Conservation (phyloP, 2,888 invertebrate genomes). For the Exocentrus adspersus region DNA sequence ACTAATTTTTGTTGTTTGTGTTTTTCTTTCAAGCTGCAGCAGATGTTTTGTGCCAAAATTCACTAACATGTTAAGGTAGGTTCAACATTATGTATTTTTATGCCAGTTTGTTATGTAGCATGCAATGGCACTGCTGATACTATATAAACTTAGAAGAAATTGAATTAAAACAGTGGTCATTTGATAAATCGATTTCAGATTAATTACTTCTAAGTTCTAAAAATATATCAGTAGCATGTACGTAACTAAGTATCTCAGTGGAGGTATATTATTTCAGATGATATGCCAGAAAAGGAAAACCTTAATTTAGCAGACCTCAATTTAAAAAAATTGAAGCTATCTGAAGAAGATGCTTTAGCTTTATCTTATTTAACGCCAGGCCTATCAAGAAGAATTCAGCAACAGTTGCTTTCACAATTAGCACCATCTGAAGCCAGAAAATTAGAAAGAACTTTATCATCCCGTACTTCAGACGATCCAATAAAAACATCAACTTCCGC, state of each 20-base stretch:
- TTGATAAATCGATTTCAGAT: neutral
- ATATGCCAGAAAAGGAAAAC: conserved; percentile 57
- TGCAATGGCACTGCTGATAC: conserved; percentile 19
- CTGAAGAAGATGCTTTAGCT: conserved; percentile 76
- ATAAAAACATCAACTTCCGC: conserved; percentile 35
- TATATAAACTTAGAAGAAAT: conserved; percentile 21
- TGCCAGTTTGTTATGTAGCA: conserved; percentile 34
- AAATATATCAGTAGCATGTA: too few relatives aligned
- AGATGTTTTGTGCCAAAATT: conserved; percentile 62
- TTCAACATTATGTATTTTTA: conserved; percentile 47
- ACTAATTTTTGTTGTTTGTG: conserved; percentile 61
- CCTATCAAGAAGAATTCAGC: conserved; percentile 76
- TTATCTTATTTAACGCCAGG: conserved; percentile 77
- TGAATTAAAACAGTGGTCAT: neutral
- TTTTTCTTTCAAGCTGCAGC: conserved; percentile 59
- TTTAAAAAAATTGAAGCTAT: conserved; percentile 74
- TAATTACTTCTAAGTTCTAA: conserved; percentile 18
- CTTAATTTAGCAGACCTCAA: conserved; percentile 68
- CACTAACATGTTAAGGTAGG: conserved; percentile 60
- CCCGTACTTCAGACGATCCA: conserved; percentile 55
- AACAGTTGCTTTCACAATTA: conserved; percentile 75
- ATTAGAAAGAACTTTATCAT: conserved; percentile 73
- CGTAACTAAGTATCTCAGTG: conserved; percentile 2
- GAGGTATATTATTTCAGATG: conserved; percentile 54
- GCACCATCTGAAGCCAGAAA: conserved; percentile 76